Evolutionary conservation across 2,797 vertebrate genomes (phyloP), one percentile per base, ranked within the genome.

Genomic region (Bradypodion ventrale): DNA sequence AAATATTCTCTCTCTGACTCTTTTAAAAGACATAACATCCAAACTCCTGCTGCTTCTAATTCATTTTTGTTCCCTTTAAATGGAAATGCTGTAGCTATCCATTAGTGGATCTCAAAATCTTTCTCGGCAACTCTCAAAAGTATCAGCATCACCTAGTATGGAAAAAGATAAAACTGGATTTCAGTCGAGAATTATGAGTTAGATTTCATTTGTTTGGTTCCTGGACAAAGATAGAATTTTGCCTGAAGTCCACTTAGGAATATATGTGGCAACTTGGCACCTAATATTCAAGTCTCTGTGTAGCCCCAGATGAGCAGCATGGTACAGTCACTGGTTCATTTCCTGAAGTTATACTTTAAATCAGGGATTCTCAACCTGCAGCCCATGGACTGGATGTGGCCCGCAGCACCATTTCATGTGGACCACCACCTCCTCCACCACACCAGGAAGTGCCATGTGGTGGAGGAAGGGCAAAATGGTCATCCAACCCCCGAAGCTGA

Each of bases 1-100:
- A 76, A 80, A 59, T 69, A 69, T 52, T 75, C 49, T 63, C 32
- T 85, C 69, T 49, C 37, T 23, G 42, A 81, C 10, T 6, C 42
- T 81, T 75, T 70, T 75, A 86, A 75, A 84, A 83, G 84, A 29
- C 69, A 69, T 72, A 85, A 83, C 7, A 75, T 86, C 87, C 85
- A 69, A 32, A 84, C 76, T 83, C 82, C 63, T 82, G 3, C 60
- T 76, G 44, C 52, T 80, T 16, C 29, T 75, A 82, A 79, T 21
- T 72, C 12, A 63, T n/a, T n/a, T n/a, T 75, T 65, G 46, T 85
- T 79, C 75, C 65, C 84, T 88, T 49, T 46, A 85, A 85, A 83
- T 63, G 80, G 1, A 88, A 78, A 40, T 60, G 40, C 0, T 77
- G 9, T 7, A 60, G 3, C 40, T 37, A 25, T 2, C 27, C 4